phyloP scores from a whole-genome alignment of 2,797 vertebrate species.

The Hypotaenidia okinawae region DNA sequence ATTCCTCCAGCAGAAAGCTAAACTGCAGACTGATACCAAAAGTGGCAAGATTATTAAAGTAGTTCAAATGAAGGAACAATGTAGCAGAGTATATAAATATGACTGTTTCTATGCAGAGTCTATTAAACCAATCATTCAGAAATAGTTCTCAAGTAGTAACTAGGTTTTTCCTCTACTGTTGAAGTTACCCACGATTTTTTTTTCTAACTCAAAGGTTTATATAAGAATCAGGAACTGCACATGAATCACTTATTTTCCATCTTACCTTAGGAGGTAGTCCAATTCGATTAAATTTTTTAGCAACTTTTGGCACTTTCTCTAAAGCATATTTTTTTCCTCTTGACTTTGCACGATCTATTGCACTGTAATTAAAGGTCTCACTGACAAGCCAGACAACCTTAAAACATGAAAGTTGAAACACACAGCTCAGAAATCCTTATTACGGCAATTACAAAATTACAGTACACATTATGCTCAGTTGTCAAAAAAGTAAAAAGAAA shows the following conservation, averaged over 20 bases:
- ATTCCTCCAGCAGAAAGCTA: background rate
- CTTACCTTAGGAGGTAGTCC: slow-evolving; percentile 97
- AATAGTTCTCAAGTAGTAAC: background rate
- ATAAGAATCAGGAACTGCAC: background rate
- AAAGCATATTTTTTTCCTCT: slow-evolving; percentile 96
- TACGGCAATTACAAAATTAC: background rate
- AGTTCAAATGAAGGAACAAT: background rate
- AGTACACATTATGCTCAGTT: background rate
- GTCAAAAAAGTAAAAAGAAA: background rate
- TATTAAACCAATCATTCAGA: background rate
- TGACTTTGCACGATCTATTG: slow-evolving; percentile 96
- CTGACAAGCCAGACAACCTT: slow-evolving; percentile 95
- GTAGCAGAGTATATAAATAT: background rate
- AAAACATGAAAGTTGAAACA: slow-evolving; percentile 21
- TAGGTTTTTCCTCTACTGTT: background rate
- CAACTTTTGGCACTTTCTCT: slow-evolving; percentile 97
- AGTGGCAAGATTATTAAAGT: background rate
- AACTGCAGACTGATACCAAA: background rate
- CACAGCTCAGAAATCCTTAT: background rate
- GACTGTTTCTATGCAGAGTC: too few species aligned
- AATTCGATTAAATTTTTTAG: slow-evolving; percentile 93
- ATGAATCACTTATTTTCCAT: background rate
- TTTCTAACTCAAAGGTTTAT: background rate
- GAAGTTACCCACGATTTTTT: background rate
- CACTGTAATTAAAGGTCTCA: slow-evolving; percentile 95